These are phyloP conservation scores for Nudaria mundana DNA, from an alignment of 2,888 invertebrate species.

Conservation along the genomic window DNA sequence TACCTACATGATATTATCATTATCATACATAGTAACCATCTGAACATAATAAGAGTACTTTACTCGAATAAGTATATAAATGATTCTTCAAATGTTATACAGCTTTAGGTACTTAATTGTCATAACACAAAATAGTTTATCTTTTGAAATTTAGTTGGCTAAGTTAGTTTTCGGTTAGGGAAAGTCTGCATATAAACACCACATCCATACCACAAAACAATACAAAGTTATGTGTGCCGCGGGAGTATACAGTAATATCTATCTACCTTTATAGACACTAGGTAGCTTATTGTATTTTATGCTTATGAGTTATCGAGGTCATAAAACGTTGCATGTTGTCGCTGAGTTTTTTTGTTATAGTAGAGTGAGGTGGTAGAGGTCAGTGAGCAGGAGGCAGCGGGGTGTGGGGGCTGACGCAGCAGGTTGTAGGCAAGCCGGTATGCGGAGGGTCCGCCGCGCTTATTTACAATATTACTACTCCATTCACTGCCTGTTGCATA, in stretches of 20 bases:
- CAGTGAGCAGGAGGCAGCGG: slow-evolving; percentile 30
- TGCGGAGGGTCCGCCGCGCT: slow-evolving; percentile 24
- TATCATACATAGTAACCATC: background rate
- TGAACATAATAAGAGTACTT: background rate
- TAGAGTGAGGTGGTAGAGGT: too few relatives aligned
- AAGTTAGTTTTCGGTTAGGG: too few relatives aligned
- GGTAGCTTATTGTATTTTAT: slow-evolving; percentile 30
- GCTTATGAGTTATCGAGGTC: slow-evolving; percentile 50
- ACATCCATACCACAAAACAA: too few relatives aligned
- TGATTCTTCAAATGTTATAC: too few relatives aligned
- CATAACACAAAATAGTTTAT: too few relatives aligned
- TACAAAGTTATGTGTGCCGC: too few relatives aligned
- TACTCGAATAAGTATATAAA: too few relatives aligned
- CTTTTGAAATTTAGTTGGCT: too few relatives aligned
- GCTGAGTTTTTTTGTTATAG: slow-evolving; percentile 52
- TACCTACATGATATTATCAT: background rate
- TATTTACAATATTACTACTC: slow-evolving; percentile 27
- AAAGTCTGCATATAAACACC: too few relatives aligned
- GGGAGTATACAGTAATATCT: too few relatives aligned
- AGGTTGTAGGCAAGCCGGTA: slow-evolving; percentile 28
- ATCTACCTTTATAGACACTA: background rate
- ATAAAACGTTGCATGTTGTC: slow-evolving; percentile 44
- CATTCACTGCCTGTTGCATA: slow-evolving; percentile 23
- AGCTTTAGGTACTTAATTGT: too few relatives aligned
- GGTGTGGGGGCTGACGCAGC: slow-evolving; percentile 30